Percentiles rank a stretch among this genome's conserved stretches.
Conservation (phyloP, 2,113 vertebrate genomes). For the Otocyon megalotis region DNA sequence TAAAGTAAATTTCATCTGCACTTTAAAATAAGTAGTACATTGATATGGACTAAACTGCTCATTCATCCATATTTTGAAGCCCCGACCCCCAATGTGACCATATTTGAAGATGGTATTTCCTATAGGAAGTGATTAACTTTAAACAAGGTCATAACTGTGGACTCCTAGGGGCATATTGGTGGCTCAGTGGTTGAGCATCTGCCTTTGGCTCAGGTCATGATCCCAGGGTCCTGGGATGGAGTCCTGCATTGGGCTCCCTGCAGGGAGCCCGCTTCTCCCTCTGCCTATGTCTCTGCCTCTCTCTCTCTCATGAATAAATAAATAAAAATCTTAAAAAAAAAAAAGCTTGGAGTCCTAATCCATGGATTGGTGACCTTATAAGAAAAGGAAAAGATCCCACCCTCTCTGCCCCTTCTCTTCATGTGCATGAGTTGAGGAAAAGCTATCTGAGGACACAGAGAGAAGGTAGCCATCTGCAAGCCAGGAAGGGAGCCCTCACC, state of each 20-base stretch:
- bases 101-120: slow-evolving; percentile 5
- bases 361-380: background rate
- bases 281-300: too few relatives aligned
- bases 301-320: too few relatives aligned
- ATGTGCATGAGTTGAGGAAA: background rate
- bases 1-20: background rate
- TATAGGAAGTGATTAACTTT: background rate
- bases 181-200: too few relatives aligned
- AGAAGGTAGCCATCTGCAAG: background rate
- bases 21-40: background rate
- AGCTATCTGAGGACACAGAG: background rate
- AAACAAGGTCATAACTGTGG: background rate
- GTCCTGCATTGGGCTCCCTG: too few relatives aligned
- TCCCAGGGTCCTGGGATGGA: too few relatives aligned
- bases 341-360: background rate
- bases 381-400: background rate
- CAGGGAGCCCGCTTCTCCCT: too few relatives aligned
- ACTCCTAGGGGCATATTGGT: background rate
- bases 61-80: background rate
- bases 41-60: background rate
- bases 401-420: rapidly evolving
- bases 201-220: too few relatives aligned
- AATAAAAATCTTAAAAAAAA: too few relatives aligned
- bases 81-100: background rate
- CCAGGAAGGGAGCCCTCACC: too few relatives aligned